Percentiles rank a stretch among this genome's conserved stretches.
phyloP scores from a whole-genome alignment of 1,140 invertebrate genomes.

The Caenorhabditis elegans region DNA sequence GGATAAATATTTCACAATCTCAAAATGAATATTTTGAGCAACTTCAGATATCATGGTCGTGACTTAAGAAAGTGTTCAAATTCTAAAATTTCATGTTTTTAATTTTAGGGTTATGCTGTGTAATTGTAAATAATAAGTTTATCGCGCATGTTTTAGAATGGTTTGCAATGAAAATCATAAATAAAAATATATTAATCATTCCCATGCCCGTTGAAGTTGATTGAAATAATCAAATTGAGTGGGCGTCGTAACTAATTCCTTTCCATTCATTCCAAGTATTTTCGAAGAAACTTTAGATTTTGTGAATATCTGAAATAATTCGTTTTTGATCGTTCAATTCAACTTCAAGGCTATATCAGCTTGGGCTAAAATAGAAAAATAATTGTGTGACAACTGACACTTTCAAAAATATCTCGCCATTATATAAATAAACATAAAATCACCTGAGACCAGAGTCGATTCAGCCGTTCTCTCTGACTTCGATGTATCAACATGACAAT shows the following conservation, averaged over 20 bases:
- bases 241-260: neutral
- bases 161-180: too few species aligned
- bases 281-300: neutral
- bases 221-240: conserved; percentile 1
- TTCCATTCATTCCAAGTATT: conserved; percentile 17
- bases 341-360: too few species aligned
- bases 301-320: neutral
- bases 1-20: neutral
- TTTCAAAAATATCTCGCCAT: too few species aligned
- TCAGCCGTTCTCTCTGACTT: neutral
- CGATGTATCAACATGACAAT: conserved; percentile 6
- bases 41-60: neutral
- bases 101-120: too few species aligned
- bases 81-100: too few species aligned
- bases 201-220: neutral
- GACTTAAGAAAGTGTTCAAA: too few species aligned
- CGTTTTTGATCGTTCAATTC: too few species aligned
- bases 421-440: neutral
- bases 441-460: neutral
- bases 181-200: neutral
- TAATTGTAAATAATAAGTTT: too few species aligned
- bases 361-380: too few species aligned
- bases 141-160: too few species aligned
- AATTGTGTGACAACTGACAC: too few species aligned
- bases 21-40: conserved; percentile 3